These are phyloP conservation scores for Poecilia picta DNA, from an alignment of 2,797 vertebrate genomes.

Conservation along the genomic window DNA sequence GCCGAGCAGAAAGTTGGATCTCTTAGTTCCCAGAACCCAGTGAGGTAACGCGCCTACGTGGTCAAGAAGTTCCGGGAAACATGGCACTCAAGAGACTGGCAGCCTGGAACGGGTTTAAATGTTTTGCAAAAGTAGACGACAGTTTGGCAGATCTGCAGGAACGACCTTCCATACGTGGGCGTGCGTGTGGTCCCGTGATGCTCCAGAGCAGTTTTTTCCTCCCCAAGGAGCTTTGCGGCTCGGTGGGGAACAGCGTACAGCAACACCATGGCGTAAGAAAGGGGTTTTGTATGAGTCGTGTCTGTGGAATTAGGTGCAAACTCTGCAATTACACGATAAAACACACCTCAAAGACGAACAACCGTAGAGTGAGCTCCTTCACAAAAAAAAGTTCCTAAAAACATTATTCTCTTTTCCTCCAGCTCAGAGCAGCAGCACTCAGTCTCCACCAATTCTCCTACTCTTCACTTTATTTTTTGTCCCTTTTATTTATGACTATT, in stretches of 20 bases:
- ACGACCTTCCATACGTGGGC: constrained; percentile 24
- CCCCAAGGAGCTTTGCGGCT: constrained; percentile 48
- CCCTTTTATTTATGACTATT: constrained; percentile 53
- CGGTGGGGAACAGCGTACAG: constrained; percentile 37
- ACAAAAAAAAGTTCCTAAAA: constrained; percentile 71
- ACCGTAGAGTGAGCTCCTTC: constrained; percentile 77
- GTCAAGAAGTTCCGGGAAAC: constrained; percentile 36
- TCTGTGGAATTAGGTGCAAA: constrained; percentile 85
- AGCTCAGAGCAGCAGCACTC: constrained; percentile 86
- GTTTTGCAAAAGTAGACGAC: constrained; percentile 33
- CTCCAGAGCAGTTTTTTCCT: constrained; percentile 14
- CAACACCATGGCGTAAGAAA: constrained; percentile 57
- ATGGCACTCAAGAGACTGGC: constrained; percentile 42
- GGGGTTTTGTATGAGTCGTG: constrained; percentile 67
- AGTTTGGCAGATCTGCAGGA: constrained; percentile 34
- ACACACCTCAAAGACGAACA: constrained; percentile 66
- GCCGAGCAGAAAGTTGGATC: constrained; percentile 46
- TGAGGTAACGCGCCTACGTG: constrained; percentile 60
- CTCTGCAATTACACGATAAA: constrained; percentile 82
- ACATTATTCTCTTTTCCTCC: constrained; percentile 73
- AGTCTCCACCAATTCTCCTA: constrained; percentile 57
- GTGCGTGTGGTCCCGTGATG: constrained; percentile 26
- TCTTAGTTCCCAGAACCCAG: constrained; percentile 34
- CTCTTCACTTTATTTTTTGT: constrained; percentile 35
- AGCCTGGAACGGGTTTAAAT: constrained; percentile 43